Percentiles rank a stretch among this genome's conserved stretches.
phyloP scores from a whole-genome alignment of 1,140 invertebrate species.

The Temnothorax curvispinosus region DNA sequence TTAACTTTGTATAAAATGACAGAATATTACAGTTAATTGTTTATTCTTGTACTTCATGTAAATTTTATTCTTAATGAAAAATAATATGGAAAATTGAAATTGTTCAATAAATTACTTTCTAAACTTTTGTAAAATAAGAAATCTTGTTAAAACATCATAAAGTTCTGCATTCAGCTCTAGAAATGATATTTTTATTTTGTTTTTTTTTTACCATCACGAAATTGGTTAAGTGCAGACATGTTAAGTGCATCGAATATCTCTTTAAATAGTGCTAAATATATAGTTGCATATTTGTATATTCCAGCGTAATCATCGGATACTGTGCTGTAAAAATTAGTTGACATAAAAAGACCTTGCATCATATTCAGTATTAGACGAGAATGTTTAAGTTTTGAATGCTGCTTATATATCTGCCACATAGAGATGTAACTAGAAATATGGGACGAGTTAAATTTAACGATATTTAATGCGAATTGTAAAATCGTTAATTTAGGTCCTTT shows the following conservation, averaged over 20 bases:
- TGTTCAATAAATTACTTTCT: background rate
- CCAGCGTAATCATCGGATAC: background rate
- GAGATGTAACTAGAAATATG: background rate
- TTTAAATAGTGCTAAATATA: background rate
- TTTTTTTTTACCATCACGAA: background rate
- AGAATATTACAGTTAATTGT: background rate
- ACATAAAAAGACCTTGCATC: background rate
- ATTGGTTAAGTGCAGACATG: background rate
- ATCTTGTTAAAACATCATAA: background rate
- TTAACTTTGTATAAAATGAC: background rate
- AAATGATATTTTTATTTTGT: background rate
- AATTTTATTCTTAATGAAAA: background rate
- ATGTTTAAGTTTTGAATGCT: background rate
- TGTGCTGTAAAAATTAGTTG: background rate
- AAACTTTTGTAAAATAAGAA: background rate
- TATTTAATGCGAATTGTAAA: background rate
- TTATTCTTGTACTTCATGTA: background rate
- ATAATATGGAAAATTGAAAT: background rate
- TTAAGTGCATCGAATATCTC: background rate
- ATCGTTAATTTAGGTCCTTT: background rate
- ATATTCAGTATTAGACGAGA: background rate
- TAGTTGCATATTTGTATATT: background rate
- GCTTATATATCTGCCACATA: background rate
- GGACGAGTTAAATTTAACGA: background rate
- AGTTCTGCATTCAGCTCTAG: background rate